Base-by-base conservation (phyloP, 2,797 vertebrate genomes). In the Tadarida brasiliensis region DNA sequence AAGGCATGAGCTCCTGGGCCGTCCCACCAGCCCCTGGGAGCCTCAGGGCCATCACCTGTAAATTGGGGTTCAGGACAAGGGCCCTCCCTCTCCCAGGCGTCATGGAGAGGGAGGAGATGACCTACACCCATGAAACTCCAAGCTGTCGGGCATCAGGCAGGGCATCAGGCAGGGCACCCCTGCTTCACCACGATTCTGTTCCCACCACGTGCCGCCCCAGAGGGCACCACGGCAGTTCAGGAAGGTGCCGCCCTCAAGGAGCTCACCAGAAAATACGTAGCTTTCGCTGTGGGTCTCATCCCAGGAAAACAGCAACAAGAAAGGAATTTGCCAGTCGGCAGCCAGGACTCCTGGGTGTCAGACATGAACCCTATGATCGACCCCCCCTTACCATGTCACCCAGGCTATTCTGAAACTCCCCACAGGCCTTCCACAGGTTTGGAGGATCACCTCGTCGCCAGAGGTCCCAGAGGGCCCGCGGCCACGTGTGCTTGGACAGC, bases 401-500 rank as follows among this genome's bases (percentile, higher is more conserved):
- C 10, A 85, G 78, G 78, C 83, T 89, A 73, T 89, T 94, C 11
- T 89, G 47, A 73, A 94, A 83, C 39, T 83, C n/a, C 65, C 80
- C 77, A 20, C 15, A 68, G 85, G 22, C 82, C 51, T 54, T n/a
- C 9, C n/a, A 78, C 70, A 33, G 57, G 44, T 61, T 17, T 5
- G 71, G 77, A 71, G 77, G 63, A 51, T 51, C 19, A 3, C 61
- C 85, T 81, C 68, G 8, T 49, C 74, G 81, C 81, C 67, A 92
- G 33, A 71, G 78, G 67, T 56, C 90, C 70, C 76, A 39, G 49
- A 61, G 90, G 61, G 14, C 82, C 39, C 22, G 0, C 1, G 7
- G 35, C 83, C 85, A 47, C 16, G 61, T 20, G 74, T 73, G 61
- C 94, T 95, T 96, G 95, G 78, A 92, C 44, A 95, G 96, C 67